A percentile compares a stretch with the other conserved stretches of the same genome.
phyloP scores from a whole-genome alignment of 2,797 vertebrate genomes.

The Loris lydekkerianus region DNA sequence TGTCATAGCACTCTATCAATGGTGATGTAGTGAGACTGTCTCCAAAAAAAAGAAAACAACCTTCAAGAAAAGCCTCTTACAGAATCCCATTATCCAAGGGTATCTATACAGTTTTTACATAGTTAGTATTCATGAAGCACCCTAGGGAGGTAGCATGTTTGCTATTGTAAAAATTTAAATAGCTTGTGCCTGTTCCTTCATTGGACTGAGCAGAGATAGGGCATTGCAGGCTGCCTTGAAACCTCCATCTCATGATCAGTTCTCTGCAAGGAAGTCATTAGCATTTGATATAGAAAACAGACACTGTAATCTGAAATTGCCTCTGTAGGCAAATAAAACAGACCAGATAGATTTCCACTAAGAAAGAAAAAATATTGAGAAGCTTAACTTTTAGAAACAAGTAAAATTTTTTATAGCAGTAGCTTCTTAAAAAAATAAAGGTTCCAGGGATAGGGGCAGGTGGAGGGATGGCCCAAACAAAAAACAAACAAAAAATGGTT shows the following conservation, averaged over 20 bases:
- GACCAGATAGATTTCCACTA: slow-evolving; percentile 57
- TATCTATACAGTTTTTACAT: not conserved
- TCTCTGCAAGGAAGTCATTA: slow-evolving; percentile 62
- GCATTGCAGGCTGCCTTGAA: slow-evolving; percentile 32
- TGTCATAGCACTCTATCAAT: too few relatives aligned
- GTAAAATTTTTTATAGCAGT: not conserved
- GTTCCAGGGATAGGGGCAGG: too few relatives aligned
- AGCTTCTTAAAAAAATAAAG: slow-evolving; percentile 1
- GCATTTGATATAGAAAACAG: not conserved
- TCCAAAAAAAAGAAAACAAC: not conserved
- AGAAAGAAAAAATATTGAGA: slow-evolving; percentile 28
- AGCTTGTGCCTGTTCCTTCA: slow-evolving; percentile 57
- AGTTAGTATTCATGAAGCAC: slow-evolving; percentile 63
- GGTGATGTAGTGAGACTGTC: too few relatives aligned
- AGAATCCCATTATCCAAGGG: slow-evolving; percentile 17
- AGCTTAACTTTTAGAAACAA: slow-evolving; percentile 48
- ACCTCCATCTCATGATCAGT: slow-evolving; percentile 42
- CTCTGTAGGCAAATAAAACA: slow-evolving; percentile 66
- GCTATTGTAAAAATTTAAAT: slow-evolving; percentile 70
- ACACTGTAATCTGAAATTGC: slow-evolving; percentile 38
- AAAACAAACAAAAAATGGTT: not conserved
- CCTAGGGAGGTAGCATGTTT: slow-evolving; percentile 60
- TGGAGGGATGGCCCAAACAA: too few relatives aligned
- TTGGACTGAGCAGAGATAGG: slow-evolving; percentile 9
- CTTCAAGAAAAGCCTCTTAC: not conserved